Conservation (phyloP, 2,888 invertebrate species). For the Ophioninae sp. region DNA sequence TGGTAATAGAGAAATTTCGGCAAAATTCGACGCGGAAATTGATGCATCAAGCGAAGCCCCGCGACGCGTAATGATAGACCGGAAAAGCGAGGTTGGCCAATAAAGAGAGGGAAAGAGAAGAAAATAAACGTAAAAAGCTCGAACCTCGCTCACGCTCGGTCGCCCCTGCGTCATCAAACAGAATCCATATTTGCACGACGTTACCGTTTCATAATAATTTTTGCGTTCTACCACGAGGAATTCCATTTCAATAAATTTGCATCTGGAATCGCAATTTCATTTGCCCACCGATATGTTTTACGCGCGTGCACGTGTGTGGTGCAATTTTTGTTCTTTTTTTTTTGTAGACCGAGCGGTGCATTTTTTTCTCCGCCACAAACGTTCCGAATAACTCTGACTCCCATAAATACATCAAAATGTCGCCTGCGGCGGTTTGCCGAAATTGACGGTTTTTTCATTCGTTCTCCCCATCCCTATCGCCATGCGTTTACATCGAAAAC, state of each 20-base stretch:
- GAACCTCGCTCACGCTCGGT: constrained; percentile 34
- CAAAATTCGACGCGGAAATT: not conserved
- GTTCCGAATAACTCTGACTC: not conserved
- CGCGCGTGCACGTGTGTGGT: constrained; percentile 31
- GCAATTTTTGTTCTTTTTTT: constrained; percentile 8
- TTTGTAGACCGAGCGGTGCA: not conserved
- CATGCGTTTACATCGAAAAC: not conserved
- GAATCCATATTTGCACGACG: constrained; percentile 59
- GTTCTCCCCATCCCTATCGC: not conserved
- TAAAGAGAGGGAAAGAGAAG: constrained; percentile 12
- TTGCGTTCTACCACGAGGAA: constrained; percentile 64
- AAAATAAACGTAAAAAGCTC: constrained; percentile 40
- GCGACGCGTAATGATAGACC: constrained; percentile 1
- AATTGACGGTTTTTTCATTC: constrained; percentile 22
- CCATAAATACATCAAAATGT: constrained; percentile 29
- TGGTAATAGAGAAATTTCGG: constrained; percentile 32
- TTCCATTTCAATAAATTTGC: constrained; percentile 72
- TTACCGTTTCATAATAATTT: constrained; percentile 67
- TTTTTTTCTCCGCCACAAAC: constrained; percentile 28
- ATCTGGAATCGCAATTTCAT: constrained; percentile 69
- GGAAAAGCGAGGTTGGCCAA: not conserved
- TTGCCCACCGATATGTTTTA: constrained; percentile 57
- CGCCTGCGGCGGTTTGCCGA: not conserved
- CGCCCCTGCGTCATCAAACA: constrained; percentile 36
- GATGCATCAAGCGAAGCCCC: constrained; percentile 17